Percentiles rank a stretch among this genome's conserved stretches.
These are phyloP conservation scores for Macrosiphum euphorbiae DNA, from an alignment of 2,888 invertebrate species.

Conservation along the genomic window DNA sequence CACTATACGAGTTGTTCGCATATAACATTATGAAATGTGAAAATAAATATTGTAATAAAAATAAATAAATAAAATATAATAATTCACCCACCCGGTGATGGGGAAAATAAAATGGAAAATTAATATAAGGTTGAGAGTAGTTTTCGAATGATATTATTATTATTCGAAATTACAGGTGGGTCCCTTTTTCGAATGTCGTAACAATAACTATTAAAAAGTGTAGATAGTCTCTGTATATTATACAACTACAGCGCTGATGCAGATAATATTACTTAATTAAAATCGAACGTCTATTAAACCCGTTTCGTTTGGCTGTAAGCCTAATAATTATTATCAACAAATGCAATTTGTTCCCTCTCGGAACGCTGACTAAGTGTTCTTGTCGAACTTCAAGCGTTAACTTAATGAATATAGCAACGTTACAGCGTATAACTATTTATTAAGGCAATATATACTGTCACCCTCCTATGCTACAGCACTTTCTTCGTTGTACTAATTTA, in stretches of 20 bases:
- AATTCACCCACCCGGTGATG: too few species aligned
- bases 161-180: background rate
- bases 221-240: background rate
- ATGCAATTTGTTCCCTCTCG: background rate
- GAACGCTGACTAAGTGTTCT: background rate
- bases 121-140: background rate
- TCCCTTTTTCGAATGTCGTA: background rate
- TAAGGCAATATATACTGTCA: background rate
- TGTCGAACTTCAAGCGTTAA: background rate
- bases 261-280: background rate
- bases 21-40: background rate
- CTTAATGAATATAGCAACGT: background rate
- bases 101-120: background rate
- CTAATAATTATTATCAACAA: constrained; percentile 36
- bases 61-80: background rate
- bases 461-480: background rate
- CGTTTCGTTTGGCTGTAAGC: background rate
- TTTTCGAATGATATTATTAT: too few species aligned
- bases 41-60: background rate
- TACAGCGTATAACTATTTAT: background rate
- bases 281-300: background rate
- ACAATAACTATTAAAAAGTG: background rate
- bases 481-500: background rate
- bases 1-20: background rate
- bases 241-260: too few species aligned